Conservation (phyloP, 2,888 invertebrate species). For the Pseudolycoriella hygida region DNA sequence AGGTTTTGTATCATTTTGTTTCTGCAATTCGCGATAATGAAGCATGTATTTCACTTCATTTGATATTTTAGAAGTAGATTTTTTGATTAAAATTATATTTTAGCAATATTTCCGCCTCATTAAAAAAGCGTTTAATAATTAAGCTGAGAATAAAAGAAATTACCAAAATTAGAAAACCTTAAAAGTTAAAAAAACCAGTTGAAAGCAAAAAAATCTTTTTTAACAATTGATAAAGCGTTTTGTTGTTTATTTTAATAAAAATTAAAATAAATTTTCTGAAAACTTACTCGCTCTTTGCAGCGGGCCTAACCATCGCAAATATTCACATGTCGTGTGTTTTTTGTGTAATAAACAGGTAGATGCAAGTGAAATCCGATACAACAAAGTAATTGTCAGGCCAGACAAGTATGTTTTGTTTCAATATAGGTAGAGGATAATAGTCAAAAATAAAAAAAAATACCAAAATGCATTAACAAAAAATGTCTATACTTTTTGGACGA, state of each 20-base stretch:
- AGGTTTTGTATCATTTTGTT: too few relatives aligned
- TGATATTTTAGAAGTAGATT: too few relatives aligned
- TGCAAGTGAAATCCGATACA: not conserved
- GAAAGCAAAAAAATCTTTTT: too few relatives aligned
- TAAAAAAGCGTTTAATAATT: too few relatives aligned
- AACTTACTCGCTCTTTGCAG: slow-evolving; percentile 8
- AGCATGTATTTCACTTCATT: too few relatives aligned
- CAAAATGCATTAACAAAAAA: slow-evolving; percentile 10
- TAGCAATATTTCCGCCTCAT: too few relatives aligned
- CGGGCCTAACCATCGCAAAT: slow-evolving; percentile 4
- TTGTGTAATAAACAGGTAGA: not conserved
- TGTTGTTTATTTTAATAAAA: not conserved
- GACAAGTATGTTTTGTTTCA: not conserved
- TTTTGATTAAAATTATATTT: too few relatives aligned
- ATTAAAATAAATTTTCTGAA: not conserved
- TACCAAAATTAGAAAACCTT: too few relatives aligned
- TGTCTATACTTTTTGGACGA: not conserved
- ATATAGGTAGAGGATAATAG: not conserved
- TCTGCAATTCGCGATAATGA: too few relatives aligned
- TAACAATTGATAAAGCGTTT: not conserved
- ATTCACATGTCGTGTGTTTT: not conserved
- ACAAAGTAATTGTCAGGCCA: not conserved
- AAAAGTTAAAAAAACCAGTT: too few relatives aligned
- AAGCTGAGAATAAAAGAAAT: too few relatives aligned
- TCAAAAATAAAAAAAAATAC: slow-evolving; percentile 9